Evolutionary conservation across 1,140 invertebrate species (phyloP), one percentile per base, ranked within the genome.

Genomic region (Mamestra configurata): DNA sequence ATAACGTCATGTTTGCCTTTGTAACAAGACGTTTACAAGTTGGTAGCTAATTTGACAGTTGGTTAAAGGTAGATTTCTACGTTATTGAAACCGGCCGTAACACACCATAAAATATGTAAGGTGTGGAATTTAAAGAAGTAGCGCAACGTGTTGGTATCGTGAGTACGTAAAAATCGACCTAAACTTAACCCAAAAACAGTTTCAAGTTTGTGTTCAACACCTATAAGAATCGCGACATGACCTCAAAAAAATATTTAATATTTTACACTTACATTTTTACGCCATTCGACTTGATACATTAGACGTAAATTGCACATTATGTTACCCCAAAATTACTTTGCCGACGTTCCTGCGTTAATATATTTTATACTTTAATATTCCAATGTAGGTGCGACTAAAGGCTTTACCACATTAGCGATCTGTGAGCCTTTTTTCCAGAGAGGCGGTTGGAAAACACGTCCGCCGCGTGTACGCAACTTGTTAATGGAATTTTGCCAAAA

Each of bases 271-370:
- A 86, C 78, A 82, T 88, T 88, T 82, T 80, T 75, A 78, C 73
- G 40, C 77, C 82, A 80, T 82, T 87, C 87, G 79, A 81, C 80
- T 86, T 88, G 81, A 86, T 88, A 86, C 77, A 87, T 87, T 84
- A 80, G 71, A 86, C 82, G 80, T 78, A 87, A 89, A 89, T 84
- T 84, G 84, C 77, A 64, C 80, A 78, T 83, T 80, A 55, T 77
- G 81, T 86, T 80, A 85, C 51, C 51, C 68, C 66, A 68, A 79
- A 85, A 85, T 84, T 79, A 72, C 81, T 79, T 81, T 20, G 20
- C 22, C 55, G 35, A 31, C 55, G 24, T 78, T 76, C 59, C 43
- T 66, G 75, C 79, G 35, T 73, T 77, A 71, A 80, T 64, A 76
- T 49, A 76, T 76, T 76, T 59, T 31, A 49, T 46, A 49, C 55